Conservation (phyloP, 2,797 vertebrate species). For the Paedocypris micromegethes region DNA sequence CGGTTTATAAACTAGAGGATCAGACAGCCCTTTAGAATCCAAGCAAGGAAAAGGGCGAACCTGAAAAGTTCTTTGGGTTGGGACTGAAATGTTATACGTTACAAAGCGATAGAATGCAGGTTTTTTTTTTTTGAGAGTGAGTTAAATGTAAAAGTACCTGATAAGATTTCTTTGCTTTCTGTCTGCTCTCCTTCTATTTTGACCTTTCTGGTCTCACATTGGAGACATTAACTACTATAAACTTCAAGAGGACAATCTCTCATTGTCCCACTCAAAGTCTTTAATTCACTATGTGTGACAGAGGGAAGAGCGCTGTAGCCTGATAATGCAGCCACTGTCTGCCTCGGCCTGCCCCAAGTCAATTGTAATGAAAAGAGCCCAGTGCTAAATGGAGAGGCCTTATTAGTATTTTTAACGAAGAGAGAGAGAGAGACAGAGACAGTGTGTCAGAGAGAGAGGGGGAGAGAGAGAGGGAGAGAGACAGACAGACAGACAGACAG, state of each 20-base stretch:
- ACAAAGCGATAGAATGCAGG: neutral
- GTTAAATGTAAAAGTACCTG: neutral
- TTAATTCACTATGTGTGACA: slow-evolving; percentile 65
- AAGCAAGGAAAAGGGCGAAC: too few species aligned
- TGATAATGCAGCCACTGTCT: slow-evolving; percentile 56
- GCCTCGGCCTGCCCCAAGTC: slow-evolving; percentile 44
- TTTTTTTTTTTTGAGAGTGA: neutral
- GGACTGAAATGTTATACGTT: too few species aligned
- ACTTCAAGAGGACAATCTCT: slow-evolving; percentile 57
- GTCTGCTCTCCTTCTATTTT: slow-evolving; percentile 19
- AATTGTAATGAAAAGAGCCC: slow-evolving; percentile 7
- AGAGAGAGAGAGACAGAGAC: slow-evolving; percentile 14
- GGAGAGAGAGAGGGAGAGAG: too few species aligned
- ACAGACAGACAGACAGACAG: too few species aligned
- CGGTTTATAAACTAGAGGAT: too few species aligned
- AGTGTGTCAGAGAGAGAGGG: too few species aligned
- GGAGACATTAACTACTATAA: slow-evolving; percentile 64
- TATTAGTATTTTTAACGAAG: neutral
- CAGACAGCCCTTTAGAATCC: too few species aligned
- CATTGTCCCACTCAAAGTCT: slow-evolving; percentile 63
- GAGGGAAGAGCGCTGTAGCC: slow-evolving; percentile 44
- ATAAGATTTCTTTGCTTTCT: slow-evolving; percentile 31
- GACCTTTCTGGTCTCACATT: slow-evolving; percentile 37
- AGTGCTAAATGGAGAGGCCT: neutral
- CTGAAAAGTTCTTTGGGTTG: too few species aligned